Percentiles rank a stretch among this genome's conserved stretches.
Evolutionary conservation across 2,113 vertebrate species (phyloP).

Genomic region (Clarias gariepinus): DNA sequence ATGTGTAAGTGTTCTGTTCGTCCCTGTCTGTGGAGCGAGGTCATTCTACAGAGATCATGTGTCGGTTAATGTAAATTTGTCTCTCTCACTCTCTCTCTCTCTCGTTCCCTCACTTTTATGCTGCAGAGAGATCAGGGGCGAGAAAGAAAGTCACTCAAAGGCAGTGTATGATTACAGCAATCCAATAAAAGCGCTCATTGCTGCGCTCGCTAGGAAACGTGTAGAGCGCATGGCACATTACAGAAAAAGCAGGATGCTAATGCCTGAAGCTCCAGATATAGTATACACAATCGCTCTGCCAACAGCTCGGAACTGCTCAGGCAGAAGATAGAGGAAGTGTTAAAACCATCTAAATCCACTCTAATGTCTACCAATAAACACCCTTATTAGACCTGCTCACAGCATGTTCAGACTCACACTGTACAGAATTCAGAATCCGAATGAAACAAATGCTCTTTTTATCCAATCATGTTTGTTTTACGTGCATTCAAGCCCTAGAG

Average conservation of each 20-base stretch:
- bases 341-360: slow-evolving; percentile 21
- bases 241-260: slow-evolving; percentile 45
- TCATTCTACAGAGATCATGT: slow-evolving; percentile 47
- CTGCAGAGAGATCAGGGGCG: slow-evolving; percentile 4
- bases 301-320: slow-evolving; percentile 38
- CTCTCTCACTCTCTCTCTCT: not conserved
- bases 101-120: slow-evolving; percentile 1
- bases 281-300: slow-evolving; percentile 28
- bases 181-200: slow-evolving; percentile 57
- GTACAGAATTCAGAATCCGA: not conserved
- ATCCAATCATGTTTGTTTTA: not conserved
- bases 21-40: slow-evolving; percentile 32
- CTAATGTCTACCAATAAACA: slow-evolving; percentile 39
- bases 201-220: slow-evolving; percentile 46
- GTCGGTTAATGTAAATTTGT: slow-evolving; percentile 46
- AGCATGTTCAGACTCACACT: not conserved
- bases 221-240: slow-evolving; percentile 41
- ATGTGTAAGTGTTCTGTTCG: slow-evolving; percentile 4
- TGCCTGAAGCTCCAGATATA: slow-evolving; percentile 45
- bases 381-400: not conserved
- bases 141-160: slow-evolving; percentile 28
- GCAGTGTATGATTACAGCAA: slow-evolving; percentile 53
- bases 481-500: not conserved
- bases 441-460: not conserved
- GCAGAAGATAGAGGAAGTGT: slow-evolving; percentile 23